phyloP scores from a whole-genome alignment of 2,113 vertebrate genomes.

The Hassar affinis region DNA sequence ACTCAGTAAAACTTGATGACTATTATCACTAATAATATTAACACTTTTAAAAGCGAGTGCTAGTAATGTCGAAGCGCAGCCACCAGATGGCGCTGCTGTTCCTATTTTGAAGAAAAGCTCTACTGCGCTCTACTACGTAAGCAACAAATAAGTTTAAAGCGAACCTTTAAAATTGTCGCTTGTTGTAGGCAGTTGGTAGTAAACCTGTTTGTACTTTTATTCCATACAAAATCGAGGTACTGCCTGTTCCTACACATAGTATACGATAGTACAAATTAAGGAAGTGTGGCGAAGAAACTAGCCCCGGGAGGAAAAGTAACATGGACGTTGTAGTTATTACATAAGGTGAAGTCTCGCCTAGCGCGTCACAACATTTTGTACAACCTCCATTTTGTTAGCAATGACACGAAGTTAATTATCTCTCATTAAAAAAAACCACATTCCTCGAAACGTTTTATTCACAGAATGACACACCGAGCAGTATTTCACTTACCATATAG shows the following conservation, averaged over 20 bases:
- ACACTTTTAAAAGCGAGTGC: neutral
- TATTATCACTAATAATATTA: neutral
- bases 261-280: neutral
- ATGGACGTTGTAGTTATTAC: too few species aligned
- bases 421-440: too few species aligned
- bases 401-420: too few species aligned
- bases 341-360: too few species aligned
- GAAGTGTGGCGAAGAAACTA: neutral
- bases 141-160: neutral
- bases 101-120: neutral
- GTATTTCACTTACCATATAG: too few species aligned
- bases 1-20: neutral
- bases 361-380: too few species aligned
- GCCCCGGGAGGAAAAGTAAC: too few species aligned
- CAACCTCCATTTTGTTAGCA: too few species aligned
- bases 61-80: too few species aligned
- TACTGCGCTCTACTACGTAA: too few species aligned
- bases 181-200: neutral
- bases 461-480: too few species aligned
- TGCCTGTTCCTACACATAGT: neutral
- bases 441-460: too few species aligned
- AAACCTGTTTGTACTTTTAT: neutral
- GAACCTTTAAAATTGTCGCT: neutral
- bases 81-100: conserved; percentile 12
- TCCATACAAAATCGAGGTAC: neutral